Base-by-base conservation (phyloP, 2,888 invertebrate genomes). In the Drosophila putrida region DNA sequence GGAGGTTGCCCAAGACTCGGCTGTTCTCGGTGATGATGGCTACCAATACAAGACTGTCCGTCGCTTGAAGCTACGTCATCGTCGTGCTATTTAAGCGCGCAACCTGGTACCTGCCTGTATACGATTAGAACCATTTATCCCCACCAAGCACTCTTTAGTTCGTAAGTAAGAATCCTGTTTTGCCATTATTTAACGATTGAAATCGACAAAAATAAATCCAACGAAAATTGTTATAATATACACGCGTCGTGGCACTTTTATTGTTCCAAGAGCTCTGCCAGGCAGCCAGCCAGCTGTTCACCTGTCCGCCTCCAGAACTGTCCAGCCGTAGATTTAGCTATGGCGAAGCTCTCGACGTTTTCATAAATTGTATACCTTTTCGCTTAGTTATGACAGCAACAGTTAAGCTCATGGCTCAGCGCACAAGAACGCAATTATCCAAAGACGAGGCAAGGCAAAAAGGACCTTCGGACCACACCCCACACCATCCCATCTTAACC, bases 351-450 rank as follows among this genome's bases (percentile, higher is more conserved):
- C 65, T 71, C 80, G 67, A 69, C 80, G 89, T 68, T 89, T 86
- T 85, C 89, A 86, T 86, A 89, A 86, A 86, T 84, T 84, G 81
- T 89, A 76, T 84, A 89, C 89, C 89, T 89, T 85, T 89, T 89
- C 82, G 85, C 71, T 84, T 89, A 87, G 89, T 89, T 86, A 89
- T 86, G 85, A 86, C 85, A 86, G 85, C 85, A 86, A 86, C 89
- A 86, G 89, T 86, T 86, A 86, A 86, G 85, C 85, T 88, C 74
- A 84, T 76, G 89, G 89, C 85, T 86, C 89, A 86, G 88, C 85
- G 89, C 85, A 86, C 85, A 86, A 80, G 88, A 86, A 86, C 88
- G 89, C 89, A 89, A 86, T 86, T 86, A 86, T 88, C 85, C 88
- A 89, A 89, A 83, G 78, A 67, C 73, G 74, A 71, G 50, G 71